Base-by-base conservation (phyloP, 2,888 invertebrate species). In the Hoplodrina ambigua region DNA sequence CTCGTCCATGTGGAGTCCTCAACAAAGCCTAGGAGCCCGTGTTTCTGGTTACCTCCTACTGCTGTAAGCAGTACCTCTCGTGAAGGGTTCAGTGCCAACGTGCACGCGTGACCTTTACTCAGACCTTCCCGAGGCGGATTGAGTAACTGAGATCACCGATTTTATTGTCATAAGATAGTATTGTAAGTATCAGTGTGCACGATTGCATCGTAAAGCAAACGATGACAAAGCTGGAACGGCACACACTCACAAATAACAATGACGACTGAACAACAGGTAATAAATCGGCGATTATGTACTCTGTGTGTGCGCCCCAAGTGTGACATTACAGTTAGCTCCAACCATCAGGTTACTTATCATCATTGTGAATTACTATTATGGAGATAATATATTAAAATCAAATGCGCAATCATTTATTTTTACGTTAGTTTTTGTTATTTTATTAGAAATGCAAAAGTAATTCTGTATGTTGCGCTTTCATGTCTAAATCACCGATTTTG, bases 71-170 rank as follows among this genome's bases (percentile, higher is more conserved):
- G 87, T 95, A 96, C 96, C 96, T 96, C 97, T 97, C 89, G 93
- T 97, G 95, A 97, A 96, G 96, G 96, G 86, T 88, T 72, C 15
- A n/a, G 72, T 81, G 74, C 78, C 59, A 64, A 68, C 61, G 69
- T 72, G 75, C 88, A 87, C 82, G 66, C 75, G 93, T 75, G 93
- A 96, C 96, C 97, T 96, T 96, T 91, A 95, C 97, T 97, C 97
- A 97, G 97, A 97, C 97, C 97, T 97, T 97, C 97, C 97, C 97
- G 97, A 95, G 97, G 96, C 96, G 90, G 84, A 73, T 50, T 50
- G 91, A 95, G 93, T 90, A 94, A 94, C 89, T 71, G 46, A 83
- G 76, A 88, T 84, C 72, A 83, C 75, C 63, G 50, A 80, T 73
- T 75, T 65, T 53, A 62, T 67, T 25, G 50, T 50, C 30, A 61